Evolutionary conservation across 2,888 invertebrate genomes (phyloP), one percentile per base, ranked within the genome.

Genomic region (Cephalotes varians): DNA sequence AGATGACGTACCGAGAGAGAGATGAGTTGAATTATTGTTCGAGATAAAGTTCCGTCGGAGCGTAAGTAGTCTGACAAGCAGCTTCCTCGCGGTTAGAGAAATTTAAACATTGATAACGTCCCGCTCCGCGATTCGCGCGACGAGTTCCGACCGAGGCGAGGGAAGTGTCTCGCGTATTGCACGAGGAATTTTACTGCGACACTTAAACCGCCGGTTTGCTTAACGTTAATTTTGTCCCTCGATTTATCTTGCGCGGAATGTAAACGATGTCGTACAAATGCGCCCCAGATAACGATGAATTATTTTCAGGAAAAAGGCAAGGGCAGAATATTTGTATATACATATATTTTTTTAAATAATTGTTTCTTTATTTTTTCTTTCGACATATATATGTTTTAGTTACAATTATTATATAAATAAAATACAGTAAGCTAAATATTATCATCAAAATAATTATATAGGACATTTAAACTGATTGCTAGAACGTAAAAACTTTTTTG

Each of bases 41-140:
- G 60, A 83, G 88, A 89, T 89, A 89, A 88, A 87, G 86, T 84
- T 81, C 56, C 62, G 54, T 69, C 72, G 74, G 49, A 25, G 65
- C 44, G 81, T 73, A 73, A 72, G 86, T 56, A 54, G 56, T 65
- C 73, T 76, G 74, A 76, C 81, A 64, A 80, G 85, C 83, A 81
- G 81, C 82, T 84, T 86, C 84, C 54, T 81, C 86, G 81, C 79
- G 84, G 74, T 85, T 89, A 83, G 83, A 82, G 83, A 89, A 88
- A 87, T 90, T 88, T 86, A 87, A 89, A 88, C 86, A 77, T 80
- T 84, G 88, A 90, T 90, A 87, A 89, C 73, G 87, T 77, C 67
- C 28, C 81, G 76, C 49, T 60, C 12, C 47, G 37, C 54, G 64
- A 71, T 77, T 74, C 47, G 84, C 54, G 62, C 71, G 80, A 82